A percentile compares a stretch with the other conserved stretches of the same genome.
phyloP scores from a whole-genome alignment of 1,140 invertebrate genomes.

The Drosophila ohnishii region DNA sequence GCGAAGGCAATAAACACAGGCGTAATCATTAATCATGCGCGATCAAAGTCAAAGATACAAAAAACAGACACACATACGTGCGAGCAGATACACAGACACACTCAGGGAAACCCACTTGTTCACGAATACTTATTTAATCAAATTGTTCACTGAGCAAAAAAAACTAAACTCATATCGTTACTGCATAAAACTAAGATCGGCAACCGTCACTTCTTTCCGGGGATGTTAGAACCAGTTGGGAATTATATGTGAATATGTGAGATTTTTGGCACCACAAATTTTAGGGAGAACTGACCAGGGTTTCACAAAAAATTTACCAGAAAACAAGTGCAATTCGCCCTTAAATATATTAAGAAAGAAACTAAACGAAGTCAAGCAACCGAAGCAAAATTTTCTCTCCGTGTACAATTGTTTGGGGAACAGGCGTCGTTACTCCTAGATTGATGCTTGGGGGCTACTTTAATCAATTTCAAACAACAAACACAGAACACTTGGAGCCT shows the following conservation, averaged over 20 bases:
- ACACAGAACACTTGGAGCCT: conserved; percentile 50
- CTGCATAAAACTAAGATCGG: no score
- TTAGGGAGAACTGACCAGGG: no score
- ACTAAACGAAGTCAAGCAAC: no score
- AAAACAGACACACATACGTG: conserved; percentile 34
- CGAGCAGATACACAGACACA: conserved; percentile 22
- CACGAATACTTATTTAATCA: conserved; percentile 51
- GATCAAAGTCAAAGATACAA: conserved; percentile 79
- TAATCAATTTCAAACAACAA: conserved; percentile 77
- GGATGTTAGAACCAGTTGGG: no score
- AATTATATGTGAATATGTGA: no score
- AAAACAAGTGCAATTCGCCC: no score
- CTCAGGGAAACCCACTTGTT: conserved; percentile 13
- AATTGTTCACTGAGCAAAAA: conserved; percentile 2
- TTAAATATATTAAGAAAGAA: no score
- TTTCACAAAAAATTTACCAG: no score
- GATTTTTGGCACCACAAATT: no score
- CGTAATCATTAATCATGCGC: conserved; percentile 78
- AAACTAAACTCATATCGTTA: no score
- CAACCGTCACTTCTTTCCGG: no score
- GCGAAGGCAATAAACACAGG: conserved; percentile 71
- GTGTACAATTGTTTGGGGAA: conserved; percentile 65
- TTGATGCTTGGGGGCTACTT: conserved; percentile 60
- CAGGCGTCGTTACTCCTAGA: conserved; percentile 41
- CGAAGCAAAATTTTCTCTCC: background rate